Percentiles rank a stretch among this genome's conserved stretches.
Evolutionary conservation across 2,113 vertebrate genomes (phyloP).

Genomic region (Ptyas mucosa): DNA sequence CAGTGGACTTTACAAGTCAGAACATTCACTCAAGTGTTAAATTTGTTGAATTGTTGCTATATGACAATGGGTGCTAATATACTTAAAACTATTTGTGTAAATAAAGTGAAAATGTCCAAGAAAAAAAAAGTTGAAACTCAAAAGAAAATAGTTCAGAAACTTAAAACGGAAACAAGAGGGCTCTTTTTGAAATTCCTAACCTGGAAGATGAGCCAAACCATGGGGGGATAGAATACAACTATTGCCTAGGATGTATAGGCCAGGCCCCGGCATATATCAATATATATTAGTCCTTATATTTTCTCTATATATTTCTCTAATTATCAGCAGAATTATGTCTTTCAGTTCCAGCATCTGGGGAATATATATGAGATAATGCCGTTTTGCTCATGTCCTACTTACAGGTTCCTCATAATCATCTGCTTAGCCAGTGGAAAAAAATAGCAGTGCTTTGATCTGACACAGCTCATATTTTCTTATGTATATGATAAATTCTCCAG

Average conservation of each 20-base stretch:
- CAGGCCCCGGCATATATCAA: background rate
- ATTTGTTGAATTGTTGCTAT: background rate
- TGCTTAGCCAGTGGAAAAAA: background rate
- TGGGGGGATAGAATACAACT: background rate
- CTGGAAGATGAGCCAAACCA: background rate
- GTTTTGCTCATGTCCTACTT: background rate
- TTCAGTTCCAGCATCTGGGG: background rate
- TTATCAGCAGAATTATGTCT: background rate
- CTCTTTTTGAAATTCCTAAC: background rate
- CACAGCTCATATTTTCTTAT: background rate
- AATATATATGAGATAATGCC: background rate
- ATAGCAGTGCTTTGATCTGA: background rate
- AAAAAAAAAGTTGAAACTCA: too few species aligned
- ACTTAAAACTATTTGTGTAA: background rate
- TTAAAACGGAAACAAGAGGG: background rate
- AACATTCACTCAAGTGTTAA: background rate
- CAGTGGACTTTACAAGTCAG: background rate
- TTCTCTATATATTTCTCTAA: background rate
- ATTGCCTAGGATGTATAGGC: background rate
- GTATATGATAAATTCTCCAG: background rate
- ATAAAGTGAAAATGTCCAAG: background rate
- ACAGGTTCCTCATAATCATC: background rate
- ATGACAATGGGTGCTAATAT: background rate
- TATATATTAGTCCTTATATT: background rate
- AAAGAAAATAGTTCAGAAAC: background rate